Percentiles rank a stretch among this genome's conserved stretches.
These are phyloP conservation scores for Nylanderia fulva DNA, from an alignment of 1,140 invertebrate species.

Conservation along the genomic window DNA sequence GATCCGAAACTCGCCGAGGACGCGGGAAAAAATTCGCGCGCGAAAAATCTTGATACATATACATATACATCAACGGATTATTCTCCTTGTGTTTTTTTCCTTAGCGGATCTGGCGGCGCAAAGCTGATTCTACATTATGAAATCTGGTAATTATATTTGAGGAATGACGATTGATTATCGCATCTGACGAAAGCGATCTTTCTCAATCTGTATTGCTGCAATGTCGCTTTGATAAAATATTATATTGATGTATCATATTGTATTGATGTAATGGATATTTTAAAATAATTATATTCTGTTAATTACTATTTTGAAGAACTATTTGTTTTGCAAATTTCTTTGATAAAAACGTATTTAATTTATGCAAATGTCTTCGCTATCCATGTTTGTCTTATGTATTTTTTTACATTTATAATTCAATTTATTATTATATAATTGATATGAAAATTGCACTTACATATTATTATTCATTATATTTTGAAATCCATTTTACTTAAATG, in stretches of 20 bases:
- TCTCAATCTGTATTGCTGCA: no score
- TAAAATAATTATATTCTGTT: no score
- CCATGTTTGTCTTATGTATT: not conserved
- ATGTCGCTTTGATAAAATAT: no score
- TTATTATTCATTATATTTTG: not conserved
- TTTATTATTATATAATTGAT: not conserved
- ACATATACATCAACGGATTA: not conserved
- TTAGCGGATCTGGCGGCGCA: not conserved
- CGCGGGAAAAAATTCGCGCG: not conserved
- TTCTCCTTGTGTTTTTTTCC: not conserved
- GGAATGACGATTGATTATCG: no score
- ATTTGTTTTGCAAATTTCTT: no score
- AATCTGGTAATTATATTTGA: not conserved
- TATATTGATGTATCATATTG: no score
- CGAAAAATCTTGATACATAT: not conserved
- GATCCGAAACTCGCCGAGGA: not conserved
- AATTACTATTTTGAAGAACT: no score
- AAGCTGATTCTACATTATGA: conserved; percentile 8
- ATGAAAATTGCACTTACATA: no score
- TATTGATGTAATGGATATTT: no score
- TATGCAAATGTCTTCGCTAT: no score
- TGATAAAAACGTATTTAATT: no score
- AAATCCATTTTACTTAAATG: not conserved
- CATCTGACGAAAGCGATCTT: no score
- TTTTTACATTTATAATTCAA: not conserved